Evolutionary conservation across 2,113 vertebrate species (phyloP).

Genomic region (Smithornis capensis): DNA sequence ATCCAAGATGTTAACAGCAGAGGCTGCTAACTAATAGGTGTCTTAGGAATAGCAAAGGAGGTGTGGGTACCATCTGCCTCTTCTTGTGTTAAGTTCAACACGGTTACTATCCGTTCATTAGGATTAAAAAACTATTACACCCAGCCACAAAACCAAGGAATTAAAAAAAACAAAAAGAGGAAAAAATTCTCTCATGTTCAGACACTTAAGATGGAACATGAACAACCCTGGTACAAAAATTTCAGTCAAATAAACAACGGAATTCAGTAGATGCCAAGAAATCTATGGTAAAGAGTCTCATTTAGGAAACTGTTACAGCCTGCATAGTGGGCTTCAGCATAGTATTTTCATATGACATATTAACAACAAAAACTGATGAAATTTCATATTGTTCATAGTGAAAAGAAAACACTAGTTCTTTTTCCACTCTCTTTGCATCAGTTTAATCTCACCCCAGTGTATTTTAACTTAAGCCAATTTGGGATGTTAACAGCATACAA

Average conservation of each 20-base stretch:
- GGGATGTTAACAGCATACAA: conserved; percentile 14
- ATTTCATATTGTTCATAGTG: background rate
- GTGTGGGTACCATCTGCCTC: background rate
- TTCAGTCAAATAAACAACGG: background rate
- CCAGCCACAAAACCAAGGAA: background rate
- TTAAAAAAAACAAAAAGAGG: background rate
- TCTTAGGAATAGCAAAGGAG: background rate
- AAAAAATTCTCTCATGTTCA: background rate
- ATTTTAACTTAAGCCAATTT: conserved; percentile 33
- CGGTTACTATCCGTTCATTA: background rate
- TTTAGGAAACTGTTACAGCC: background rate
- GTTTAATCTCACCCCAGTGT: background rate
- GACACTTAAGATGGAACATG: background rate
- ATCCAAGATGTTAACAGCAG: background rate
- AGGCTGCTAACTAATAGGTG: background rate
- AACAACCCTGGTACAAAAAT: background rate
- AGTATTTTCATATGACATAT: background rate
- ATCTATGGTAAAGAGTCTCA: background rate
- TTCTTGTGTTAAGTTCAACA: background rate
- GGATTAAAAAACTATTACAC: background rate
- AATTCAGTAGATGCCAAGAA: background rate
- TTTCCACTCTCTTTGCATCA: background rate
- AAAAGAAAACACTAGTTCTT: background rate
- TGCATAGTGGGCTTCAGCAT: background rate
- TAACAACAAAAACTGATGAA: background rate